Base-by-base conservation (phyloP, 1,140 invertebrate species). In the Reticulitermes speratus region DNA sequence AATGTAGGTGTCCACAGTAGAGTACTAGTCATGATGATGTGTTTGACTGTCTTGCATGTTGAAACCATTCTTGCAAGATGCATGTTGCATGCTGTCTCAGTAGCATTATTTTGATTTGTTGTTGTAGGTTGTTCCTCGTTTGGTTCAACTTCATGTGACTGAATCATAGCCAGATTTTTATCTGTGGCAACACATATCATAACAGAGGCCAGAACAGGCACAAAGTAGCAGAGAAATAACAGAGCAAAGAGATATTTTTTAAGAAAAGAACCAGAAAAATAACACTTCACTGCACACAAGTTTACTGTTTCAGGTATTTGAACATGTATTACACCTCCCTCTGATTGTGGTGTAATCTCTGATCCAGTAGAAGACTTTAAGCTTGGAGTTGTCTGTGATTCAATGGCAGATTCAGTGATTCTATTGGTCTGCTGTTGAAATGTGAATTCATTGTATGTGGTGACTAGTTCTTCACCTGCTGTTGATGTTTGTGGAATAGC, bases 1-100 rank as follows among this genome's bases (percentile, higher is more conserved):
- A 84, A 38, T 65, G 48, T 55, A 52, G 84, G 84, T 59, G 84
- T 84, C 84, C 84, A 84, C 16, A 84, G 84, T 65, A 84, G n/a
- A n/a, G 45, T 30, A 32, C 45, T 84, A 21, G 44, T 32, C 16
- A 23, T 52, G 48, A 84, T 84, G 45, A 84, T 55, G n/a, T 84
- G 84, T 59, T 59, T 84, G 19, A 84, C n/a, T 48, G 84, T 84
- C 5, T 84, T 59, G 19, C 32, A 83, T 45, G 44, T 32, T 25
- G 21, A 45, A 44, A 45, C 32, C 82, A 83, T 83, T 23, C 32
- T 44, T 75, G 25, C 25, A 9, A 75, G n/a, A 75, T 75, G 65
- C 65, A 75, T 75, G 65, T 75, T 30, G 65, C 65, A 75, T 75
- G 65, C 8, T 75, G 14, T 75, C 32, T 83, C 82, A 83, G 21